Evolutionary conservation across 2,888 invertebrate species (phyloP), one percentile per base, ranked within the genome.

Genomic region (Hyposoter dolosus): DNA sequence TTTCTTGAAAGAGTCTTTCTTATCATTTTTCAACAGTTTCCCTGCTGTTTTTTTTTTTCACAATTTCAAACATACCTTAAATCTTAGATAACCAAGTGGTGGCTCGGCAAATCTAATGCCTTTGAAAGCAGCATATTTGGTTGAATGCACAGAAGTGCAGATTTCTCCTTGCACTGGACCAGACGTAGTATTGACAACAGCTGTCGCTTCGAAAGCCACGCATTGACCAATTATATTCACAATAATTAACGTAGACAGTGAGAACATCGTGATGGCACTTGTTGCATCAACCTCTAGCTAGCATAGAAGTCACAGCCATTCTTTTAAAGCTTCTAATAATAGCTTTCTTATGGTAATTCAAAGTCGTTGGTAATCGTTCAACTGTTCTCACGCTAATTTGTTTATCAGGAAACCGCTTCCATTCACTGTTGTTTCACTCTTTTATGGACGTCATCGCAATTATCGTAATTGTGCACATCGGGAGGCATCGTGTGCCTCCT

Each of bases 81-180:
- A 92, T 80, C 91, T 86, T 15, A 89, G 82, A 15, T 86, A 23
- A 19, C 88, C 89, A 6, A 89, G 3, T n/a, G 91, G 90, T 19
- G 91, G 87, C 71, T 89, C 82, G 0, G 88, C 92, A 71, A 89
- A 92, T 9, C 90, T 91, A 32, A 92, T 92, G 17, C 91, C 91
- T 74, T 76, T 88, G 40, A 91, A 92, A 3, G 90, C 63, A 7
- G 88, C 85, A 72, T 89, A 91, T 19, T 60, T 17, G 3, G 85
- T 32, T 3, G 56, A 56, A 15, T 86, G 77, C 40, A 87, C 35
- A 3, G 91, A 90, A 3, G 23, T 75, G 28, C 87, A 79, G 75
- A 90, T 71, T 66, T 83, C 82, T 15, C 91, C 91, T 68, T 84
- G 87, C 3, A 92, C 90, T 12, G 88, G 84, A 40, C 91, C 91